Evolutionary conservation across 1,140 invertebrate genomes (phyloP).

Genomic region (Lasaia peninsularis): DNA sequence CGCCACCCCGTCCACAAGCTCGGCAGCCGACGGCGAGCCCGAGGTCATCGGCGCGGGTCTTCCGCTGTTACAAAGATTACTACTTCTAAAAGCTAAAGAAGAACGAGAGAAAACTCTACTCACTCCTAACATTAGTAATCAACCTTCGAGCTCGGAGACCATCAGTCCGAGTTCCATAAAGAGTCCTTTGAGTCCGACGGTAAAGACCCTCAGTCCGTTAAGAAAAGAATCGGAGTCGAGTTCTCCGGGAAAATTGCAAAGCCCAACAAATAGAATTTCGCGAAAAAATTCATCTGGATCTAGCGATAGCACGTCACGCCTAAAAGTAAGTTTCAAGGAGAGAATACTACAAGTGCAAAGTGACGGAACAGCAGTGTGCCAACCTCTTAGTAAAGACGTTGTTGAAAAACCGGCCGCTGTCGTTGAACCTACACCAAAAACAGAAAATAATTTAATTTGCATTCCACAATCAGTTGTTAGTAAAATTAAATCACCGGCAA

Average conservation of each 20-base stretch:
- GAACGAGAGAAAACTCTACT: conserved; percentile 79
- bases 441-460: conserved; percentile 67
- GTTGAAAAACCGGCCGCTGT: conserved; percentile 64
- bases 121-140: conserved; percentile 60
- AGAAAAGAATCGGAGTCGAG: conserved; percentile 70
- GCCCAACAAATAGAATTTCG: conserved; percentile 67
- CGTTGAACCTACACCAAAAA: conserved; percentile 65
- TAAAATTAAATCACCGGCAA: conserved; percentile 75
- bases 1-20: conserved; percentile 66
- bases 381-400: conserved; percentile 59
- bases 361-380: conserved; percentile 68
- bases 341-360: conserved; percentile 74
- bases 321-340: conserved; percentile 76
- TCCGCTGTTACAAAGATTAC: conserved; percentile 87
- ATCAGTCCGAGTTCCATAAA: conserved; percentile 73
- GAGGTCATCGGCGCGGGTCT: conserved; percentile 84
- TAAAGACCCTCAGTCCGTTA: conserved; percentile 70
- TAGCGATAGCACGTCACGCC: conserved; percentile 61
- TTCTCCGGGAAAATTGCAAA: conserved; percentile 69
- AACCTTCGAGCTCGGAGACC: conserved; percentile 71
- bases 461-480: conserved; percentile 75
- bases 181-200: conserved; percentile 72
- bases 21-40: conserved; percentile 64
- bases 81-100: conserved; percentile 88
- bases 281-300: conserved; percentile 75